phyloP scores from a whole-genome alignment of 2,888 invertebrate species.

The Spilosoma lubricipeda region DNA sequence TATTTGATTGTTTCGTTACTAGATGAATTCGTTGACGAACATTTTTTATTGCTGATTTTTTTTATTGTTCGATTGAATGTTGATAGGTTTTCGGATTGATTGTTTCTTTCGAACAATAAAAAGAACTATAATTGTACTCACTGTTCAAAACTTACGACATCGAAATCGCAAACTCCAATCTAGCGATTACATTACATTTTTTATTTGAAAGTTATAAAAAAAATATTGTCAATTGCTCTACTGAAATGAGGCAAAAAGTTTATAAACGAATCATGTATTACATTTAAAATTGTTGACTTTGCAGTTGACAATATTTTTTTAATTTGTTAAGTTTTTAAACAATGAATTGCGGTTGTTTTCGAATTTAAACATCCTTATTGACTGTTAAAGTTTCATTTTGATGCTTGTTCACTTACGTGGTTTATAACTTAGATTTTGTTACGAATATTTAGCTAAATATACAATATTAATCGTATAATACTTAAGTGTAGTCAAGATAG shows the following conservation, averaged over 20 bases:
- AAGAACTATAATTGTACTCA: constrained; percentile 30
- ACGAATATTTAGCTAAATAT: constrained; percentile 82
- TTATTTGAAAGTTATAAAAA: constrained; percentile 66
- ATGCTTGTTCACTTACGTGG: constrained; percentile 77
- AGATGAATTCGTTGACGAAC: constrained; percentile 67
- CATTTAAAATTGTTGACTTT: constrained; percentile 4
- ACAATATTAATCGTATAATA: constrained; percentile 78
- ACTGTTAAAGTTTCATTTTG: constrained; percentile 72
- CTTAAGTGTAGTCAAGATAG: constrained; percentile 84
- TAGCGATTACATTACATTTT: constrained; percentile 84
- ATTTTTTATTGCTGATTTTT: constrained; percentile 41
- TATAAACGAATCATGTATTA: neutral
- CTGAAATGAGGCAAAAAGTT: neutral
- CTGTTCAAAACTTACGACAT: constrained; percentile 33
- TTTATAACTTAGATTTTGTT: constrained; percentile 73
- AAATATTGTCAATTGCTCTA: constrained; percentile 33
- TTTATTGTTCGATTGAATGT: constrained; percentile 34
- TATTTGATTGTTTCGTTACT: constrained; percentile 72
- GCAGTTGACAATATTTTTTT: constrained; percentile 33
- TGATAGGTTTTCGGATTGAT: constrained; percentile 6
- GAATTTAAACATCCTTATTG: constrained; percentile 82
- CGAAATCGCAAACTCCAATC: constrained; percentile 60
- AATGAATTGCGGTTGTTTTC: constrained; percentile 83
- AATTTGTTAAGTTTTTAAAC: constrained; percentile 81
- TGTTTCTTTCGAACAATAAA: constrained; percentile 35